Evolutionary conservation across 2,113 vertebrate genomes (phyloP), one percentile per base, ranked within the genome.

Genomic region (Larimichthys polyactis): DNA sequence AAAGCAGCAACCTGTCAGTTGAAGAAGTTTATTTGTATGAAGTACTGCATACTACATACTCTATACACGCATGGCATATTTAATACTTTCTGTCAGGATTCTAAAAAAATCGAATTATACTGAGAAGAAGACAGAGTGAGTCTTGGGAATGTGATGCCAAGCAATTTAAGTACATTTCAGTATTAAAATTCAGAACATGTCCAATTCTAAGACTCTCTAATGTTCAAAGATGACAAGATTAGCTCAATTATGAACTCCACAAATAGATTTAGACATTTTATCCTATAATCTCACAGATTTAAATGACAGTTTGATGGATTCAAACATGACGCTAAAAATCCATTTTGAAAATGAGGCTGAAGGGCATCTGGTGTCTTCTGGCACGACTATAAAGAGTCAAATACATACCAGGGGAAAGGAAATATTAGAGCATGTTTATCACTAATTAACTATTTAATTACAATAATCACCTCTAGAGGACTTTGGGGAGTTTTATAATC

Each of bases 371-470:
- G 2, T 43, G 48, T 81, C 19, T 62, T 84, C 63, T 79, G 64
- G 71, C 82, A 63, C 52, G 19, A 27, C 65, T 69, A 75, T 36
- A 59, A 54, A 72, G 62, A 71, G 5, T 49, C 40, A 82, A 71
- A 48, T 44, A 46, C 67, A 62, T 79, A 79, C 16, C 11, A 29
- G 62, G 36, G 24, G 51, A 76, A 59, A 62, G 51, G 11, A 66
- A 79, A 82, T 0, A 20, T 11, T 14, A 9, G 5, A 64, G 27
- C 29, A 19, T 49, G 62, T 75, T 89, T 75, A 87, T 82, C 29
- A 27, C 54, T 60, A 79, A 82, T 75, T 65, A 82, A 62, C 32
- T 64, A 52, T 69, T 64, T 64, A 52, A 75, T 67, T 71, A 22
- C 24, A 71, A 67, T 49, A 63, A 71, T 24, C 43, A 32, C 27